A percentile compares a stretch with the other conserved stretches of the same genome.
phyloP scores from a whole-genome alignment of 2,888 invertebrate genomes.

The Antheraea yamamai region DNA sequence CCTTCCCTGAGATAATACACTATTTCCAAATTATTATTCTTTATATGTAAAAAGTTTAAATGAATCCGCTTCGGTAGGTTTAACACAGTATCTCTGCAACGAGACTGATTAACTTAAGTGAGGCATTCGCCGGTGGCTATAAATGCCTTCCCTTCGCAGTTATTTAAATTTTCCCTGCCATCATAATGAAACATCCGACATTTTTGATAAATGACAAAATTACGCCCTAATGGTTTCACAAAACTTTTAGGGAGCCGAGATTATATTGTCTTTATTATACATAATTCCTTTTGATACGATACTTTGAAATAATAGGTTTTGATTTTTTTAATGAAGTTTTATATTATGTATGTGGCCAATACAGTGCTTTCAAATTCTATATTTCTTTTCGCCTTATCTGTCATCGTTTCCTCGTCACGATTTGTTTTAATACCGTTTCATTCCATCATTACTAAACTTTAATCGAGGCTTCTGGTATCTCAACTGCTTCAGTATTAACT shows the following conservation, averaged over 20 bases:
- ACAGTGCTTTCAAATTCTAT: neutral
- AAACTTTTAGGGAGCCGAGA: constrained; percentile 7
- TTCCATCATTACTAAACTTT: too few relatives aligned
- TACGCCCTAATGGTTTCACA: constrained; percentile 8
- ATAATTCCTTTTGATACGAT: neutral
- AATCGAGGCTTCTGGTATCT: neutral
- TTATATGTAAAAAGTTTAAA: neutral
- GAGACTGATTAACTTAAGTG: constrained; percentile 13
- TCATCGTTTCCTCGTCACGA: neutral
- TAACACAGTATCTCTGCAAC: constrained; percentile 7
- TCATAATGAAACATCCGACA: constrained; percentile 15
- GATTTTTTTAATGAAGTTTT: neutral
- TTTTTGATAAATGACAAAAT: constrained; percentile 16
- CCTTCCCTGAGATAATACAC: neutral
- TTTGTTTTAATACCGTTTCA: too few relatives aligned
- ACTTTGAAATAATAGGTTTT: neutral
- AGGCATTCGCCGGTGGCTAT: constrained; percentile 4
- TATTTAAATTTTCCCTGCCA: constrained; percentile 12
- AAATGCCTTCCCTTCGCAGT: constrained; percentile 14
- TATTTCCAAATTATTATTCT: neutral
- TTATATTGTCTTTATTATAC: constrained; percentile 9
- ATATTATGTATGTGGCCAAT: neutral
- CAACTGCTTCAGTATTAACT: neutral
- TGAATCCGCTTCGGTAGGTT: neutral
- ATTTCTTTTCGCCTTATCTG: neutral